A percentile compares a stretch with the other conserved stretches of the same genome.
phyloP scores from a whole-genome alignment of 1,140 invertebrate species.

The Bombus pyrosoma region DNA sequence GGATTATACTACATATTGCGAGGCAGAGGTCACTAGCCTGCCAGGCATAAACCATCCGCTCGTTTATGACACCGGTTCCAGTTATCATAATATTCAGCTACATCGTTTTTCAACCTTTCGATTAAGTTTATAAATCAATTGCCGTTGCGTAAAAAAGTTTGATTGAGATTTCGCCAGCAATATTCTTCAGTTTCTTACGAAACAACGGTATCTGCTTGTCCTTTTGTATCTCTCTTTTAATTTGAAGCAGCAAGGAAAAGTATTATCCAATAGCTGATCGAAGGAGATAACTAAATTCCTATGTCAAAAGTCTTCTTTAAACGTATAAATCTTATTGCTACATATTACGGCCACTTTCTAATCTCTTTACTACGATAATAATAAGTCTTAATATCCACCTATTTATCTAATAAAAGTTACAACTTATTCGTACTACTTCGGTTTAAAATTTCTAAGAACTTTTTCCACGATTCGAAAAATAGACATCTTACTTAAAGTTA shows the following conservation, averaged over 20 bases:
- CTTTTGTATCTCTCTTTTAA: neutral
- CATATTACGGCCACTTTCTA: no score
- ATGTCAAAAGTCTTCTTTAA: no score
- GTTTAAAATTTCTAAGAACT: neutral
- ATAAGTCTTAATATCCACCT: neutral
- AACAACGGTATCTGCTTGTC: neutral
- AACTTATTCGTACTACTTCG: no score
- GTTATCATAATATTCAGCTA: constrained; percentile 9
- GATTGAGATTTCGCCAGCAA: neutral
- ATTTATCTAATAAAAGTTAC: neutral
- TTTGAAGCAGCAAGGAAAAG: neutral
- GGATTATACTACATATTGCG: constrained; percentile 53
- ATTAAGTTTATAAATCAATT: constrained; percentile 3
- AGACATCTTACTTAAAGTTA: neutral
- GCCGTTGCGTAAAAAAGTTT: neutral
- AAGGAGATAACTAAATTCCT: no score
- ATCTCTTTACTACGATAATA: no score
- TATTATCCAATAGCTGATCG: no score
- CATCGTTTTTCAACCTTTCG: neutral
- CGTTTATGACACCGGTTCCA: constrained; percentile 38
- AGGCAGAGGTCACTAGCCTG: constrained; percentile 59
- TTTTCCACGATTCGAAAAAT: neutral
- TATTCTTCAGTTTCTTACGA: neutral
- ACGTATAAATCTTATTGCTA: no score
- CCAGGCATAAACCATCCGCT: constrained; percentile 30